These are phyloP conservation scores for Anser cygnoides DNA, from an alignment of 2,113 vertebrate species.

Conservation along the genomic window DNA sequence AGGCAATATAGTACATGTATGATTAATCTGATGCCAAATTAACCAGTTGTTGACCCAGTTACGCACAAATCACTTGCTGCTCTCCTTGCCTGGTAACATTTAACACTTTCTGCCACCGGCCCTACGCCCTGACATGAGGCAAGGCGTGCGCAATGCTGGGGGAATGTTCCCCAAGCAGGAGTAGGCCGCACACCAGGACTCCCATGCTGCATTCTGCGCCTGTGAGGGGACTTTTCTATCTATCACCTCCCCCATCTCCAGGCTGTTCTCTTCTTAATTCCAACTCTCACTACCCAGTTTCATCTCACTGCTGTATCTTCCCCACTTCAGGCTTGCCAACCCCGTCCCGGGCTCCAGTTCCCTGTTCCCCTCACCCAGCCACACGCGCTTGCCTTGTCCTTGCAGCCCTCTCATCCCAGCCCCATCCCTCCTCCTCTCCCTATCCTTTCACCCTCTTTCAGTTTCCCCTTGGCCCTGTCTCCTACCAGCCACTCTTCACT, in stretches of 20 bases:
- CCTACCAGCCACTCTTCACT: neutral
- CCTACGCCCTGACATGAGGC: neutral
- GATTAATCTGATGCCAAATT: conserved; percentile 21
- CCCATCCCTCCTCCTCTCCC: neutral
- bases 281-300: neutral
- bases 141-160: neutral
- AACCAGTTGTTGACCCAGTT: neutral
- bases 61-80: neutral
- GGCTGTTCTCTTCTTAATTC: conserved; percentile 1
- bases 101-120: neutral
- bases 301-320: neutral
- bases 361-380: neutral
- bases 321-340: neutral
- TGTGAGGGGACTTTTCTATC: neutral
- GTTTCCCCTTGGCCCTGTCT: neutral
- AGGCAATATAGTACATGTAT: neutral
- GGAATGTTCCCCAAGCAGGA: neutral
- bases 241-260: neutral
- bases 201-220: neutral
- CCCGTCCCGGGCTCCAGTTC: neutral
- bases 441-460: neutral
- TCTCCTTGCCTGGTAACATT: neutral
- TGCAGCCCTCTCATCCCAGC: neutral
- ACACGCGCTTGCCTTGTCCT: neutral
- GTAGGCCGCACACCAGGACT: neutral